These are phyloP conservation scores for Dendronephthya gigantea DNA, from an alignment of 64 coral and sea anemone species.

Conservation along the genomic window DNA sequence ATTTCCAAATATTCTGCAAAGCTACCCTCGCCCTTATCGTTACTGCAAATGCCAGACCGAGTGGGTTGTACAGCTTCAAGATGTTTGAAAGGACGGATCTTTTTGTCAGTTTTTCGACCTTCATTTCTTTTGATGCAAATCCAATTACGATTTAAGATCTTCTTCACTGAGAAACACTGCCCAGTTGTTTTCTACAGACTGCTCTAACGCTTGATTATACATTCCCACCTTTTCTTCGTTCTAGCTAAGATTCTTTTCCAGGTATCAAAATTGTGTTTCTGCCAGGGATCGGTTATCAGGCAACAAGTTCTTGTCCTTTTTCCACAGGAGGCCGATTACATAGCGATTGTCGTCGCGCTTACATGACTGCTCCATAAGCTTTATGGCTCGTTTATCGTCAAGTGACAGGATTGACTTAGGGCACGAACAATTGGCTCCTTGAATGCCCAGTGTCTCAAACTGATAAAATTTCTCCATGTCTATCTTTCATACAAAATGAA, in stretches of 20 bases:
- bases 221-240: too few relatives aligned
- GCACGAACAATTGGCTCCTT: too few relatives aligned
- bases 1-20: conserved; percentile 31
- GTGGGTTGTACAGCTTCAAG: conserved; percentile 28
- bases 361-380: too few relatives aligned
- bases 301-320: not conserved
- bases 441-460: too few relatives aligned
- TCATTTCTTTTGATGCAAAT: conserved; percentile 4
- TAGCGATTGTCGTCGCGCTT: too few relatives aligned
- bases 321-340: too few relatives aligned
- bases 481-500: too few relatives aligned
- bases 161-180: not conserved
- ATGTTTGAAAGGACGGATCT: conserved; percentile 26
- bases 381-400: too few relatives aligned
- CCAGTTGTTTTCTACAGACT: not conserved
- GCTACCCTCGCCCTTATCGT: conserved; percentile 31
- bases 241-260: not conserved
- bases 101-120: not conserved
- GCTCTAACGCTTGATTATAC: too few relatives aligned
- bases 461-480: too few relatives aligned
- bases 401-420: too few relatives aligned
- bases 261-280: not conserved
- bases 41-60: too few relatives aligned
- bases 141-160: conserved; percentile 6
- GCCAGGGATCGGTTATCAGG: not conserved